Evolutionary conservation across 1,140 invertebrate species (phyloP).

Genomic region (Drosophila suzukii): DNA sequence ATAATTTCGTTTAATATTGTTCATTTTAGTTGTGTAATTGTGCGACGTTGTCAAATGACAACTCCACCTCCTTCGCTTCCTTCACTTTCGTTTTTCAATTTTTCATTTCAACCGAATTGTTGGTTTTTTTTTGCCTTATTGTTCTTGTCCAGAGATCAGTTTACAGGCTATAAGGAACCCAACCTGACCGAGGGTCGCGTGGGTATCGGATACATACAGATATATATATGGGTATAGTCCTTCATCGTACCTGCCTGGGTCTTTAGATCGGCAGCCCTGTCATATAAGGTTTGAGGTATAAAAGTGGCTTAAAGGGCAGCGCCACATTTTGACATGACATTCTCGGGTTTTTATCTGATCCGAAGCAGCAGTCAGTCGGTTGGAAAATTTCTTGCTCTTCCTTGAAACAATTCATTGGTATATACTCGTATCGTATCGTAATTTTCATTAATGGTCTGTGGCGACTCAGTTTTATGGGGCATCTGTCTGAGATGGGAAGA

Average conservation of each 20-base stretch:
- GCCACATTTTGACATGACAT: conserved; percentile 79
- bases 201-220: conserved; percentile 50
- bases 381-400: conserved; percentile 63
- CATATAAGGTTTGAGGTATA: conserved; percentile 44
- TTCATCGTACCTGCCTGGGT: conserved; percentile 23
- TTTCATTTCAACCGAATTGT: conserved; percentile 60
- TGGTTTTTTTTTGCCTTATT: conserved; percentile 35
- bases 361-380: conserved; percentile 61
- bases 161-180: conserved; percentile 49
- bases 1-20: conserved; percentile 83
- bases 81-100: conserved; percentile 74
- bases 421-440: conserved; percentile 38
- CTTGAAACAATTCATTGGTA: conserved; percentile 26
- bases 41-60: conserved; percentile 62
- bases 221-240: neutral
- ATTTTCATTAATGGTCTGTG: conserved; percentile 72
- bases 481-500: conserved; percentile 47
- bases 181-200: conserved; percentile 47
- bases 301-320: conserved; percentile 54
- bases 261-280: conserved; percentile 47
- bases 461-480: conserved; percentile 57
- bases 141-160: conserved; percentile 65
- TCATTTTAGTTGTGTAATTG: conserved; percentile 82
- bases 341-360: conserved; percentile 74
- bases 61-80: conserved; percentile 47